Conservation (phyloP, 1,140 invertebrate genomes). For the Drosophila leontia region DNA sequence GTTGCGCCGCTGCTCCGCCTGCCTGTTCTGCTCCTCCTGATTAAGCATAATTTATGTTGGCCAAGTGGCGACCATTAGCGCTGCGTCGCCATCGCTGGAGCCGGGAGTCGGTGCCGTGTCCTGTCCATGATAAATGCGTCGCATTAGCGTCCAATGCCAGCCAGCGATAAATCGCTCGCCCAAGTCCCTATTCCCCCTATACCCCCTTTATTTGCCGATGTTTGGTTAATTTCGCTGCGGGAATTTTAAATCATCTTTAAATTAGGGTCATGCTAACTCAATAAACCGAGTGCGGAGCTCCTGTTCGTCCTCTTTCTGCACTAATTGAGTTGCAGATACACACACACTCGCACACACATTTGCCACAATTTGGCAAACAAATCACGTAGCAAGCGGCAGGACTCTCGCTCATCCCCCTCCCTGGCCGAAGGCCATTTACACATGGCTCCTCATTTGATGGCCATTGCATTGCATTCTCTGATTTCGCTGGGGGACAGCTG, state of each 20-base stretch:
- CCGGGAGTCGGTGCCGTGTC: slow-evolving; percentile 15
- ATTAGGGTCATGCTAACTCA: slow-evolving; percentile 81
- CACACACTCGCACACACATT: slow-evolving; percentile 44
- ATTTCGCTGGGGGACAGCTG: slow-evolving; percentile 14
- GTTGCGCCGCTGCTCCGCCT: slow-evolving; percentile 1
- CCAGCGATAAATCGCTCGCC: slow-evolving; percentile 62
- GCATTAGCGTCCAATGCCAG: slow-evolving; percentile 68
- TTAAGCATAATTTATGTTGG: slow-evolving; percentile 77
- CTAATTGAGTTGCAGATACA: slow-evolving; percentile 63
- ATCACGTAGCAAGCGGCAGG: slow-evolving; percentile 67
- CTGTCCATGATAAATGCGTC: slow-evolving; percentile 75
- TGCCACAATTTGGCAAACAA: slow-evolving; percentile 81
- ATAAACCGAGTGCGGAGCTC: slow-evolving; percentile 67
- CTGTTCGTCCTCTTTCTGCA: slow-evolving; percentile 21
- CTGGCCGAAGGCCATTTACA: slow-evolving; percentile 38
- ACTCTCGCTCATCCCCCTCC: slow-evolving; percentile 5
- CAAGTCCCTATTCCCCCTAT: background rate
- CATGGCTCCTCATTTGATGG: slow-evolving; percentile 22
- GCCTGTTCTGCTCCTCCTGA: slow-evolving; percentile 49
- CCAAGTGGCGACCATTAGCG: slow-evolving; percentile 80
- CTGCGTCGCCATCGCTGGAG: slow-evolving; percentile 31
- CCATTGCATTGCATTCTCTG: slow-evolving; percentile 21
- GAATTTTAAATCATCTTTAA: slow-evolving; percentile 83
- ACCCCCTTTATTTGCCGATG: slow-evolving; percentile 42
- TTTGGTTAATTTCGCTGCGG: slow-evolving; percentile 80